These are phyloP conservation scores for Conus ventricosus DNA, from an alignment of 1,140 invertebrate genomes.

Conservation along the genomic window DNA sequence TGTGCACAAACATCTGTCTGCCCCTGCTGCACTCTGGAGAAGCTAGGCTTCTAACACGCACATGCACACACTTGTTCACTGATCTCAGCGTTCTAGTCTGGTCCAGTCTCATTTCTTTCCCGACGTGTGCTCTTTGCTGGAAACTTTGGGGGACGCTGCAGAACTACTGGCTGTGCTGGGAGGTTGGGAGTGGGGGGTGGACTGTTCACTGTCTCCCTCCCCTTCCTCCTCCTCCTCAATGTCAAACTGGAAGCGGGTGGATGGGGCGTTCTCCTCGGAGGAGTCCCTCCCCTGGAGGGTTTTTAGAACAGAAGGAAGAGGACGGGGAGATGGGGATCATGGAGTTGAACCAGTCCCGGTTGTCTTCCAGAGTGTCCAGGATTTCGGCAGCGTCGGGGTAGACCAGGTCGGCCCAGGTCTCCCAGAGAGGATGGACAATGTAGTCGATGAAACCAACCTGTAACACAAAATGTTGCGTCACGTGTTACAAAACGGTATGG, in stretches of 20 bases:
- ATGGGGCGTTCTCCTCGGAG: constrained; percentile 40
- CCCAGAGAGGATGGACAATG: constrained; percentile 99
- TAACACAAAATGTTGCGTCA: not conserved
- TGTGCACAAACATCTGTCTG: not conserved
- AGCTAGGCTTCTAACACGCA: not conserved
- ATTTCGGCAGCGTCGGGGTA: constrained; percentile 99
- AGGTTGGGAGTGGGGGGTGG: constrained; percentile 1
- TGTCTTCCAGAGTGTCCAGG: constrained; percentile 97
- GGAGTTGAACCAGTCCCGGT: constrained; percentile 95
- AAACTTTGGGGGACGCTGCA: not conserved
- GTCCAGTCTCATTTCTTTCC: constrained; percentile 13
- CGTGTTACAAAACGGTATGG: not conserved
- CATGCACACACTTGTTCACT: not conserved
- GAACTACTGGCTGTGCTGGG: constrained; percentile 7
- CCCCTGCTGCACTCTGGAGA: not conserved
- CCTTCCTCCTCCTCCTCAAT: constrained; percentile 60
- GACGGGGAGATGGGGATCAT: constrained; percentile 80
- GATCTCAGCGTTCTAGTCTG: too few relatives aligned
- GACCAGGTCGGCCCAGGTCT: constrained; percentile 99
- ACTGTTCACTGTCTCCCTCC: constrained; percentile 41
- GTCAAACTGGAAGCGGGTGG: constrained; percentile 64
- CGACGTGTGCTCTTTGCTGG: not conserved
- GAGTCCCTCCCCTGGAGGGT: constrained; percentile 66
- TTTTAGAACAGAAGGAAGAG: constrained; percentile 64
- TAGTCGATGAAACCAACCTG: constrained; percentile 99